Conservation (phyloP, 1,140 invertebrate species). For the Sarcophaga bullata region DNA sequence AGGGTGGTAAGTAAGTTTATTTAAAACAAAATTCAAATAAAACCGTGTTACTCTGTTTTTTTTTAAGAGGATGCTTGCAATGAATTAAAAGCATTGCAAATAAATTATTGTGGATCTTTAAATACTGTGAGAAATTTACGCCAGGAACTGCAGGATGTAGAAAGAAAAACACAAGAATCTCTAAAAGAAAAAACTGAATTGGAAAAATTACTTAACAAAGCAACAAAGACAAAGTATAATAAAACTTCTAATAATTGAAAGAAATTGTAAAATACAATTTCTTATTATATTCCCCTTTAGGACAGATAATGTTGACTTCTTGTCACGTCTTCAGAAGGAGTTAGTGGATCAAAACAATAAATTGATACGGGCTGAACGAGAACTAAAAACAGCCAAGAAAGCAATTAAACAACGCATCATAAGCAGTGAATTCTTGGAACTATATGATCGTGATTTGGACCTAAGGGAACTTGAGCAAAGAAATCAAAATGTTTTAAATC, state of each 20-base stretch:
- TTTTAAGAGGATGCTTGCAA: conserved; percentile 45
- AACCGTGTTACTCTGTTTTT: neutral
- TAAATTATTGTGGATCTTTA: conserved; percentile 49
- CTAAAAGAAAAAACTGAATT: conserved; percentile 48
- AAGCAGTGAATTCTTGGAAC: conserved; percentile 58
- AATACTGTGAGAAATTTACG: conserved; percentile 55
- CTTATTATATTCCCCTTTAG: conserved; percentile 16
- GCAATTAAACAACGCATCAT: conserved; percentile 51
- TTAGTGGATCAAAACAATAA: conserved; percentile 58
- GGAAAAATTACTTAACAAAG: conserved; percentile 44
- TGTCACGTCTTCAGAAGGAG: conserved; percentile 55
- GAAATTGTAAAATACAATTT: neutral
- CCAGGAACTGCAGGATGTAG: conserved; percentile 50
- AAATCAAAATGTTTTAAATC: conserved; percentile 63
- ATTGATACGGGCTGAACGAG: conserved; percentile 58
- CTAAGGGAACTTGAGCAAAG: conserved; percentile 62
- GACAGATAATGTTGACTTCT: conserved; percentile 51
- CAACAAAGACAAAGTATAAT: conserved; percentile 26
- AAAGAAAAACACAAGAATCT: conserved; percentile 49
- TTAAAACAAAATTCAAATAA: neutral
- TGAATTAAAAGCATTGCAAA: conserved; percentile 51
- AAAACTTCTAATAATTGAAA: neutral
- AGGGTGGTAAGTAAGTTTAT: conserved; percentile 56
- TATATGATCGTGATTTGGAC: conserved; percentile 60
- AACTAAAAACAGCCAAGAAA: conserved; percentile 54